A percentile compares a stretch with the other conserved stretches of the same genome.
phyloP scores from a whole-genome alignment of 2,797 vertebrate species.

The Microctenopoma lineatum region DNA sequence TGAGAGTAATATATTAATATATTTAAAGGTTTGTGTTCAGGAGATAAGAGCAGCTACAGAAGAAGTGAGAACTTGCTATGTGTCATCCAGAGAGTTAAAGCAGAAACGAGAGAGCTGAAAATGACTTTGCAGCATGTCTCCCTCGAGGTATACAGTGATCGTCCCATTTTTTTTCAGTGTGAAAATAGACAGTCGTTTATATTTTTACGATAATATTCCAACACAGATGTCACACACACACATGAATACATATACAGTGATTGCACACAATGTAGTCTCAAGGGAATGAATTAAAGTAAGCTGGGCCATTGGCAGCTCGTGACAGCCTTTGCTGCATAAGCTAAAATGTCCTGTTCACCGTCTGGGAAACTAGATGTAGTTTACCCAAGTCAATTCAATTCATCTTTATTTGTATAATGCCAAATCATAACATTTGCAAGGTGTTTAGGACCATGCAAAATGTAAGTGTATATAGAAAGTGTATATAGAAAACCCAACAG shows the following conservation, averaged over 20 bases:
- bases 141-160: slow-evolving; percentile 2
- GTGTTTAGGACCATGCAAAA: too few relatives aligned
- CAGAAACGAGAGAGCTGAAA: slow-evolving; percentile 34
- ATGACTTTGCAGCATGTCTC: slow-evolving; percentile 41
- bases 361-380: too few relatives aligned
- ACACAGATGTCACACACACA: not conserved
- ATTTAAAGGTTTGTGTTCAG: slow-evolving; percentile 10
- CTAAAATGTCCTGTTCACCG: too few relatives aligned
- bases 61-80: slow-evolving; percentile 44
- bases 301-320: not conserved
- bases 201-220: slow-evolving; percentile 13
- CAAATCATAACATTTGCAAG: too few relatives aligned
- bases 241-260: not conserved
- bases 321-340: too few relatives aligned
- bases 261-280: not conserved
- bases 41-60: slow-evolving; percentile 32
- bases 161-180: not conserved
- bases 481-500: too few relatives aligned
- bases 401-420: too few relatives aligned
- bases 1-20: slow-evolving; percentile 1
- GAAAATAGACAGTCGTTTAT: slow-evolving; percentile 9
- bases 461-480: too few relatives aligned
- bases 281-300: not conserved
- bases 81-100: slow-evolving; percentile 45
- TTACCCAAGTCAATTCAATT: too few relatives aligned